phyloP scores from a whole-genome alignment of 2,888 invertebrate species.

The Leucania comma region DNA sequence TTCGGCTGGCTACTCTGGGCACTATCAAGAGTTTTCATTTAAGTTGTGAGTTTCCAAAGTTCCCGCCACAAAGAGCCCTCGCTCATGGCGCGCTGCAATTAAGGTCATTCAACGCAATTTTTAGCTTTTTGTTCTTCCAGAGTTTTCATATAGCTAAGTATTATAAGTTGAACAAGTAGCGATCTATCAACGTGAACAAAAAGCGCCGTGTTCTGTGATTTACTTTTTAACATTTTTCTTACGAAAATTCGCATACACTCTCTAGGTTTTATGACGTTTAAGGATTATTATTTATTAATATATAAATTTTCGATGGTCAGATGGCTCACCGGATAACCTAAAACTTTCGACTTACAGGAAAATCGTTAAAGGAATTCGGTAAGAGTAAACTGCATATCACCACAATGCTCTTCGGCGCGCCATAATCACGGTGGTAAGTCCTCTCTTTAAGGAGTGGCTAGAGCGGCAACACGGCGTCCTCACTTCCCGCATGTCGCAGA shows the following conservation, averaged over 20 bases:
- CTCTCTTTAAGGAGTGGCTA: too few relatives aligned
- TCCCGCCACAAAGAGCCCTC: conserved; percentile 39
- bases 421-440: too few relatives aligned
- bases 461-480: too few relatives aligned
- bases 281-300: background rate
- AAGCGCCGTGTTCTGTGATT: conserved; percentile 31
- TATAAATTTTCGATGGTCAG: background rate
- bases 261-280: background rate
- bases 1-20: conserved; percentile 1
- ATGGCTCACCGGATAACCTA: background rate
- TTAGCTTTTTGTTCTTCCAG: conserved; percentile 34
- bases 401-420: too few relatives aligned
- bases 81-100: conserved; percentile 52
- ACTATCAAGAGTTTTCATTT: conserved; percentile 48
- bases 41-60: conserved; percentile 53
- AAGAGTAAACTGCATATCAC: background rate
- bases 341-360: background rate
- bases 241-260: background rate
- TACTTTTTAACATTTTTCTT: conserved; percentile 30
- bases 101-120: conserved; percentile 58
- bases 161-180: conserved; percentile 56
- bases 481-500: too few relatives aligned
- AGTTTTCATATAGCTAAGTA: conserved; percentile 40
- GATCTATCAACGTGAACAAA: conserved; percentile 57
- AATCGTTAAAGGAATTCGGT: background rate